These are phyloP conservation scores for Muscicapa comitata DNA, from an alignment of 2,797 vertebrate genomes.

Conservation along the genomic window DNA sequence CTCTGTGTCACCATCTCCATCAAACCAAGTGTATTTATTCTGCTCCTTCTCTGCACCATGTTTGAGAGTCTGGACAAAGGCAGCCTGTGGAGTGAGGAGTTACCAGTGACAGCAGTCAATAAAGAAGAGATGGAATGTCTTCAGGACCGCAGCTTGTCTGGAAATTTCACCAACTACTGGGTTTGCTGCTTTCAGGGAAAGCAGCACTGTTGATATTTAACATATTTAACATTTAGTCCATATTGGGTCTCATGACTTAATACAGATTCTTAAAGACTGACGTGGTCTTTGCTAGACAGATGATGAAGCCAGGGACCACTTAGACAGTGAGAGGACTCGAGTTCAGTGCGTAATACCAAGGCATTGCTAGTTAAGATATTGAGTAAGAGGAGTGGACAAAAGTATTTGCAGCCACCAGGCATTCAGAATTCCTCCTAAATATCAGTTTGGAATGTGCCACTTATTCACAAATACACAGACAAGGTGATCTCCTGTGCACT, in stretches of 20 bases:
- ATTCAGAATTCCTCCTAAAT: background rate
- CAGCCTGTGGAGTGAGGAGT: background rate
- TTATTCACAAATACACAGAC: background rate
- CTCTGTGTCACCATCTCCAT: background rate
- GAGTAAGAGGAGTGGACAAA: background rate
- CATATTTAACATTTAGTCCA: no score
- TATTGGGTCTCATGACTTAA: background rate
- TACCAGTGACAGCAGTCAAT: background rate
- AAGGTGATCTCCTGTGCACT: background rate
- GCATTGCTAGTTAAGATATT: background rate
- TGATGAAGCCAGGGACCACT: background rate
- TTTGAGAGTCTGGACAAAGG: background rate
- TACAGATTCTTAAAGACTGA: background rate
- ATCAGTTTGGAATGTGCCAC: background rate
- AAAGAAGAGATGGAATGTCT: background rate
- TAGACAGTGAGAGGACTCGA: rapidly evolving
- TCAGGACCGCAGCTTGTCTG: background rate
- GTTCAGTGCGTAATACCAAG: background rate
- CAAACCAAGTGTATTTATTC: background rate
- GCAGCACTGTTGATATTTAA: background rate
- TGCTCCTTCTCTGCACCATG: background rate
- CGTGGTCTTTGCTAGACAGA: background rate
- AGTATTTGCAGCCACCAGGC: background rate
- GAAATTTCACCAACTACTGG: background rate
- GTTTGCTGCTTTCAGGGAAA: background rate